These are phyloP conservation scores for Poeciliopsis infans DNA, from an alignment of 2,797 vertebrate genomes.

Conservation along the genomic window DNA sequence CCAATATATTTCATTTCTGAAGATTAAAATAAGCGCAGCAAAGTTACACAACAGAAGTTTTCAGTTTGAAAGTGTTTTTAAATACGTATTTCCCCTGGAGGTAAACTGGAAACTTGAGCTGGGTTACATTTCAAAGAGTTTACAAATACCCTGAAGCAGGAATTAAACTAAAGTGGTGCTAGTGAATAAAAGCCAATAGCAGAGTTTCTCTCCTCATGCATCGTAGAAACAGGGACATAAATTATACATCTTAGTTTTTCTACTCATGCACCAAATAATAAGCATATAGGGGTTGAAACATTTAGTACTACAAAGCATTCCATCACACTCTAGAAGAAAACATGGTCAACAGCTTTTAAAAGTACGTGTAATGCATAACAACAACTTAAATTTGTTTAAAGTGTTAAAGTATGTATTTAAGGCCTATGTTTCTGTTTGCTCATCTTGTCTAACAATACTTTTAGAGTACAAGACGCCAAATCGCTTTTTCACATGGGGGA, in stretches of 20 bases:
- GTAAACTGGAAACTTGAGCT: slow-evolving; percentile 63
- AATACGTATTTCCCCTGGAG: neutral
- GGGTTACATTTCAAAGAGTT: slow-evolving; percentile 47
- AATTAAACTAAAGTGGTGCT: slow-evolving; percentile 8
- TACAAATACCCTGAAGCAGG: neutral
- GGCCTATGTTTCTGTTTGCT: neutral
- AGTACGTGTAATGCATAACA: neutral
- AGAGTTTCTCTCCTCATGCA: neutral
- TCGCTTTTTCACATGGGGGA: neutral
- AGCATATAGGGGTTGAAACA: neutral
- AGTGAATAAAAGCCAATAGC: neutral
- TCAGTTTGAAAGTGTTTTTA: slow-evolving; percentile 14
- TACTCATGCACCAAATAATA: neutral
- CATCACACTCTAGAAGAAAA: neutral
- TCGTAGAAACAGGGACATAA: neutral
- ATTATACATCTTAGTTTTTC: slow-evolving; percentile 4
- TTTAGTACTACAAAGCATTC: neutral
- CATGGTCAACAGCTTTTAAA: neutral
- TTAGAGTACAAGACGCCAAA: neutral
- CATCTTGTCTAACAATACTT: neutral
- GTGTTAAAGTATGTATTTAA: neutral
- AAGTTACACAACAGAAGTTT: slow-evolving; percentile 67
- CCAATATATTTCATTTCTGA: slow-evolving; percentile 48
- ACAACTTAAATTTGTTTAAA: neutral
- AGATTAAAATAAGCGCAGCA: slow-evolving; percentile 68